Conservation (phyloP, 2,888 invertebrate genomes). For the Esperia sulphurella region DNA sequence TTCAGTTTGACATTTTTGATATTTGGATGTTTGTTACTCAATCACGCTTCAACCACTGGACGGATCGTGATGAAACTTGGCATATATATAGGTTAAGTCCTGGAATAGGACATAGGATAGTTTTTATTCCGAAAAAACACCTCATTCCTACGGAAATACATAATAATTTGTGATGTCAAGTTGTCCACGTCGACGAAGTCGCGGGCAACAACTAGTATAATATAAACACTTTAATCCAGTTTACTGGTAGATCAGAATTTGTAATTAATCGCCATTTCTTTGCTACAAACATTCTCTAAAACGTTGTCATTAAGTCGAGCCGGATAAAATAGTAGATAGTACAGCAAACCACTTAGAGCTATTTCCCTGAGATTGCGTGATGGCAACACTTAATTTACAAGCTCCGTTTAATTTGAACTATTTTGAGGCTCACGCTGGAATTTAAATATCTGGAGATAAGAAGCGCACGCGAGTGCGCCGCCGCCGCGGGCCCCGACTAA, state of each 20-base stretch:
- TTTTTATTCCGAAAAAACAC: no score
- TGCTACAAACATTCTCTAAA: conserved; percentile 20
- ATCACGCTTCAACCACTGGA: no score
- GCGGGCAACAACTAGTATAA: not conserved
- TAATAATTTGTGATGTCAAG: no score
- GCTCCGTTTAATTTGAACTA: conserved; percentile 70
- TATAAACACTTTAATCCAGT: conserved; percentile 1
- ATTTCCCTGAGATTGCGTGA: conserved; percentile 74
- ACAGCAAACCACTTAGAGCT: conserved; percentile 68
- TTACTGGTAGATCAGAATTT: conserved; percentile 4
- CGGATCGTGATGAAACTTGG: no score
- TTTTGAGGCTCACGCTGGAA: conserved; percentile 63
- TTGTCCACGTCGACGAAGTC: not conserved
- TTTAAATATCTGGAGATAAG: conserved; percentile 74
- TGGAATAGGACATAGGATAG: no score
- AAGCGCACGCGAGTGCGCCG: conserved; percentile 62
- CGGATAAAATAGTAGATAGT: conserved; percentile 59
- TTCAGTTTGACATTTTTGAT: no score
- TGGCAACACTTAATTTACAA: conserved; percentile 77
- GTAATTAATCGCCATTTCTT: not conserved
- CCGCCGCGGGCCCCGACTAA: conserved; percentile 42
- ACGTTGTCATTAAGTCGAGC: conserved; percentile 40
- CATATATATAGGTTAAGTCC: no score
- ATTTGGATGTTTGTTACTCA: no score
- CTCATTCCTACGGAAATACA: no score